phyloP scores from a whole-genome alignment of 1,140 invertebrate species.

The Magallana gigas region DNA sequence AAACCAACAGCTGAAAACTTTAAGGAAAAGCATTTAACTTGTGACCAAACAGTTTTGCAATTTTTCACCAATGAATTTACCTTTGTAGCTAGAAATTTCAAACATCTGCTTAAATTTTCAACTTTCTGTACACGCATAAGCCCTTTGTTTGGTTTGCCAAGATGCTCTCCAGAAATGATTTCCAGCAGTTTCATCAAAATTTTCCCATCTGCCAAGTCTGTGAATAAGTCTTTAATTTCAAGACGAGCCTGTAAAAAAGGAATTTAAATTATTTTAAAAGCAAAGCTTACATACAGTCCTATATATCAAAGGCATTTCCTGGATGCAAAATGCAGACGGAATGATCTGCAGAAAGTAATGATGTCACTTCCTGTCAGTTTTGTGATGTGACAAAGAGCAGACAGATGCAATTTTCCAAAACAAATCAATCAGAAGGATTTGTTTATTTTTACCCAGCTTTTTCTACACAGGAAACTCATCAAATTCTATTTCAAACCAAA shows the following conservation, averaged over 20 bases:
- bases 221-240: slow-evolving; percentile 95
- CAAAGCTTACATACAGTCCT: neutral
- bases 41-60: neutral
- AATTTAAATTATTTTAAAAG: slow-evolving; percentile 27
- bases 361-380: neutral
- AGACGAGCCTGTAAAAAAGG: slow-evolving; percentile 70
- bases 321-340: neutral
- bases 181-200: slow-evolving; percentile 97
- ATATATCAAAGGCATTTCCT: neutral
- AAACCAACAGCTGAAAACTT: neutral
- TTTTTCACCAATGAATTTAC: slow-evolving; percentile 79
- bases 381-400: neutral
- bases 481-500: neutral
- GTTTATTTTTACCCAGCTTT: neutral
- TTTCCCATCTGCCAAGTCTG: slow-evolving; percentile 96
- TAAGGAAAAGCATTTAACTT: neutral
- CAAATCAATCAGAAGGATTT: neutral
- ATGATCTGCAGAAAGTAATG: neutral
- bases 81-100: slow-evolving; percentile 98
- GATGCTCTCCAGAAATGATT: slow-evolving; percentile 98
- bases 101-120: slow-evolving; percentile 99
- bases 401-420: too few relatives aligned
- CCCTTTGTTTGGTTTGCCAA: slow-evolving; percentile 97
- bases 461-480: neutral
- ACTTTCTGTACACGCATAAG: slow-evolving; percentile 99